Evolutionary conservation across 1,140 invertebrate genomes (phyloP).

Genomic region (Diorhabda elongata): DNA sequence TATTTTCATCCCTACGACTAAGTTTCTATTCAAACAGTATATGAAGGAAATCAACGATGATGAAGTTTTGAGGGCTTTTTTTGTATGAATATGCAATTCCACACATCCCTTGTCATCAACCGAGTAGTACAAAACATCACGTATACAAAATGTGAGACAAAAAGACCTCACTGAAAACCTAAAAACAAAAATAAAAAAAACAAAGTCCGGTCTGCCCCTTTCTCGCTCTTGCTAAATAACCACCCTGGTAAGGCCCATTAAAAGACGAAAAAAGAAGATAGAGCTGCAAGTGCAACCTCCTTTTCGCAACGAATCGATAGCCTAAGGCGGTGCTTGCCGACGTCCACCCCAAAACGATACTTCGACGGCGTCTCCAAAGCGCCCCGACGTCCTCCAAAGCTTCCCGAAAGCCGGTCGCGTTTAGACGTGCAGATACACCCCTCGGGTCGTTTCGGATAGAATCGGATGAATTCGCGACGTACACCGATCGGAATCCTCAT

Average conservation of each 20-base stretch:
- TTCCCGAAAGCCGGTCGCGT: conserved; percentile 36
- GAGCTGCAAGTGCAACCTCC: conserved; percentile 23
- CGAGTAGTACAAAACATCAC: conserved; percentile 13
- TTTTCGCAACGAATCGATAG: conserved; percentile 21
- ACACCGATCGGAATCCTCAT: conserved; percentile 8
- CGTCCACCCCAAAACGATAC: conserved; percentile 38
- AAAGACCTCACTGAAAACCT: conserved; percentile 5
- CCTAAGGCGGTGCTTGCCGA: conserved; percentile 31
- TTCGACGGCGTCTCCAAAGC: conserved; percentile 38
- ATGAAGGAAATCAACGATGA: too few relatives aligned
- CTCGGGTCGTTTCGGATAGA: conserved; percentile 20
- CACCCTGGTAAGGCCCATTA: conserved; percentile 1
- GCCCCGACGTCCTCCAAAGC: conserved; percentile 39
- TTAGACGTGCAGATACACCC: conserved; percentile 35
- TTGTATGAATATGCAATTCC: conserved; percentile 8
- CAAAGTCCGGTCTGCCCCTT: conserved; percentile 2
- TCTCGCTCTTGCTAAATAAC: background rate
- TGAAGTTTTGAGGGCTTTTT: too few relatives aligned
- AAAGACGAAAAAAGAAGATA: conserved; percentile 2
- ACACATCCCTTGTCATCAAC: conserved; percentile 7
- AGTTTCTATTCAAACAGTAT: too few relatives aligned
- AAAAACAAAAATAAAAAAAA: conserved; percentile 8
- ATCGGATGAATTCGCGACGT: conserved; percentile 21
- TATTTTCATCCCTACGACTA: too few relatives aligned
- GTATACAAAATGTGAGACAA: conserved; percentile 3